Conservation (phyloP, 2,888 invertebrate genomes). For the Ophraella communa region DNA sequence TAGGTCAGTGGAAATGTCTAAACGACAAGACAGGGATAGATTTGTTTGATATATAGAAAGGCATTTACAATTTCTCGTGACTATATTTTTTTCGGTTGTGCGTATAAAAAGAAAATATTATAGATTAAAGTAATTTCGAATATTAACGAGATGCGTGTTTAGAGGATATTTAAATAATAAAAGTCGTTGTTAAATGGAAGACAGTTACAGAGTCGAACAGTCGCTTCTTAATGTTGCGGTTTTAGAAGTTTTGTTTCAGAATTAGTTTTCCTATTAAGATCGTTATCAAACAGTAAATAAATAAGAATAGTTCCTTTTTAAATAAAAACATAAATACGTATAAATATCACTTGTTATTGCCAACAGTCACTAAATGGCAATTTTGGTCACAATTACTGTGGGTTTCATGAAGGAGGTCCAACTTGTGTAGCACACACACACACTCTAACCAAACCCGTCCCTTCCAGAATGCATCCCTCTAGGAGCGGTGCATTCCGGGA, state of each 20-base stretch:
- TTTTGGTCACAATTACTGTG: too few relatives aligned
- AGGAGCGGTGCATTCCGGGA: too few relatives aligned
- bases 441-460: too few relatives aligned
- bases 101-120: not conserved
- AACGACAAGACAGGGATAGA: conserved; percentile 15
- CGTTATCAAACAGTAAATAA: too few relatives aligned
- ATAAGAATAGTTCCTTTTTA: too few relatives aligned
- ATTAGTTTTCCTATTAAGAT: not conserved
- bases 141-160: not conserved
- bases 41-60: conserved; percentile 15
- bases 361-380: too few relatives aligned
- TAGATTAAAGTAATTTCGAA: not conserved
- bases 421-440: too few relatives aligned
- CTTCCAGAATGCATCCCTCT: too few relatives aligned
- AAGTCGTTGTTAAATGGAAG: not conserved
- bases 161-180: not conserved
- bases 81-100: not conserved
- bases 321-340: too few relatives aligned
- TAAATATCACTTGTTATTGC: too few relatives aligned
- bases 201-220: not conserved
- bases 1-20: conserved; percentile 11
- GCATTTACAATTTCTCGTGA: conserved; percentile 6
- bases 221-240: not conserved
- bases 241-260: not conserved
- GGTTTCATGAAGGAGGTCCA: too few relatives aligned